Evolutionary conservation across 2,113 vertebrate genomes (phyloP).

Genomic region (Calidris pugnax): DNA sequence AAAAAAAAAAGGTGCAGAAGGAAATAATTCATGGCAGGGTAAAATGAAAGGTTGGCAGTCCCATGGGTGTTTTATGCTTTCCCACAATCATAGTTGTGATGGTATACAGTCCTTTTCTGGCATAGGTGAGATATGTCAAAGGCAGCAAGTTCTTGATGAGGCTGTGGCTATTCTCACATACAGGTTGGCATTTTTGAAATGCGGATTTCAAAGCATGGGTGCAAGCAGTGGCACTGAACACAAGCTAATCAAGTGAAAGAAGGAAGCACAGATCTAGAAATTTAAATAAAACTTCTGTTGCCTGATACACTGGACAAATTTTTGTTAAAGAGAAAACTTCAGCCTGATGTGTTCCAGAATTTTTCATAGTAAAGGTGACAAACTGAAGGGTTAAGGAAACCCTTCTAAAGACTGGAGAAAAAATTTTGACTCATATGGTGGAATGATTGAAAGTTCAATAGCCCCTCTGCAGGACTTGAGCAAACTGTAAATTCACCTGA

Average conservation of each 20-base stretch:
- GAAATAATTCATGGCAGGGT: constrained; percentile 32
- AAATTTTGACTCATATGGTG: not conserved
- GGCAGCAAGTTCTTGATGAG: not conserved
- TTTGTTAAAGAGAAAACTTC: not conserved
- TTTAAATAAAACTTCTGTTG: not conserved
- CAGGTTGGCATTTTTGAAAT: not conserved
- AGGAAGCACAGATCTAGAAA: not conserved
- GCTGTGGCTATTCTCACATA: not conserved
- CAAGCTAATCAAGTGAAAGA: not conserved
- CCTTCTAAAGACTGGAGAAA: not conserved
- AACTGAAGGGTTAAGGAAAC: not conserved
- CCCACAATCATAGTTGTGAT: not conserved
- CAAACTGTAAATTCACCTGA: not conserved
- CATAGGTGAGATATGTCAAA: not conserved
- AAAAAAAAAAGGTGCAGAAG: not conserved
- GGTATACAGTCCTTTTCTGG: not conserved
- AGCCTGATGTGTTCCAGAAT: not conserved
- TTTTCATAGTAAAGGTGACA: not conserved
- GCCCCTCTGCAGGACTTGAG: not conserved
- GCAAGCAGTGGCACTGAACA: not conserved
- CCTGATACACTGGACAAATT: not conserved
- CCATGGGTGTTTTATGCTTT: not conserved
- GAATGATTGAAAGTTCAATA: not conserved
- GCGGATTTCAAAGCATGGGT: not conserved
- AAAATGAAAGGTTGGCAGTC: not conserved